A percentile compares a stretch with the other conserved stretches of the same genome.
phyloP scores from a whole-genome alignment of 2,888 invertebrate genomes.

The Epinotia bilunana region DNA sequence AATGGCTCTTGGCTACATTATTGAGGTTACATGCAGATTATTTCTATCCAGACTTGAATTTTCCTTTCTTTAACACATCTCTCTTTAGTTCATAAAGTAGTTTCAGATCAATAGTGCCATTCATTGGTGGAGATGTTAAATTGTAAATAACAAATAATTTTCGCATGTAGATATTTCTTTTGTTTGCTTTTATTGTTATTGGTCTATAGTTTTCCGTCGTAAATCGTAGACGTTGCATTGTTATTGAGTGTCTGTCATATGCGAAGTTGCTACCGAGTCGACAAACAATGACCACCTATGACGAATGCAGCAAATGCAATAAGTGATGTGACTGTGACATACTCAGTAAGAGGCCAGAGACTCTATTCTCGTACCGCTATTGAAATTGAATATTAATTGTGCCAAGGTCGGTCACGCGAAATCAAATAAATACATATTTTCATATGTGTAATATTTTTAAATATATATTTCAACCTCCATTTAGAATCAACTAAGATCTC shows the following conservation, averaged over 20 bases:
- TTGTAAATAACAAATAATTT: background rate
- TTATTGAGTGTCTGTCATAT: background rate
- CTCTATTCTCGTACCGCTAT: background rate
- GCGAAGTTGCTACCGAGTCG: background rate
- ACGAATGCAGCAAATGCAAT: background rate
- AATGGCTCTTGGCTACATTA: background rate
- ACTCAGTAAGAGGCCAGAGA: background rate
- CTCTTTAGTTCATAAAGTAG: background rate
- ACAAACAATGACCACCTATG: constrained; percentile 4
- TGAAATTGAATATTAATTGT: background rate
- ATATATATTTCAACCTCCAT: no score
- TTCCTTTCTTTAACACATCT: background rate
- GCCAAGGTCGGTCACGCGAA: background rate
- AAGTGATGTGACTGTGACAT: background rate
- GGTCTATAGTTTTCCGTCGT: constrained; percentile 5
- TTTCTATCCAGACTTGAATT: background rate
- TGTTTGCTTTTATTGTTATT: background rate
- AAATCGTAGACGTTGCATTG: constrained; percentile 7
- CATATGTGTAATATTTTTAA: background rate
- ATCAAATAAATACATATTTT: background rate
- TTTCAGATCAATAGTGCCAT: background rate
- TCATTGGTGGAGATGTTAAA: background rate
- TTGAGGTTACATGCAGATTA: background rate
- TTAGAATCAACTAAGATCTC: no score
- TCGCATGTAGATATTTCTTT: background rate